Percentiles rank a stretch among this genome's conserved stretches.
Conservation (phyloP, 2,113 vertebrate genomes). For the Nothocercus julius region DNA sequence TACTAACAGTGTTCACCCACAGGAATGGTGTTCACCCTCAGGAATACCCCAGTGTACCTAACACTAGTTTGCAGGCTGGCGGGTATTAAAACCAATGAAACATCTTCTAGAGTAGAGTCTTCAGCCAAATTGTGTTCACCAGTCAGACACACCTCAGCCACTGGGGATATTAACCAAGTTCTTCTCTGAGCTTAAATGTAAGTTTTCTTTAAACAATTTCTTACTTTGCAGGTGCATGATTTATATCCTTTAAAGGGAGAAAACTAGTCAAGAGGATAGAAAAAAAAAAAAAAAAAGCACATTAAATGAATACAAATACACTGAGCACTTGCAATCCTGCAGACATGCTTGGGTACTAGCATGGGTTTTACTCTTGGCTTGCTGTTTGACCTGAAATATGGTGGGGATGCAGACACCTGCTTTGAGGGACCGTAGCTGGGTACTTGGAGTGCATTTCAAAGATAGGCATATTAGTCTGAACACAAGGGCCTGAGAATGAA, state of each 20-base stretch:
- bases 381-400: neutral
- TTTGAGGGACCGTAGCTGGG: neutral
- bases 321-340: neutral
- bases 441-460: neutral
- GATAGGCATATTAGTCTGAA: neutral
- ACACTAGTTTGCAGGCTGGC: neutral
- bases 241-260: constrained; percentile 36
- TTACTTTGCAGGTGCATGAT: constrained; percentile 41
- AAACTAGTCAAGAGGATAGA: constrained; percentile 44
- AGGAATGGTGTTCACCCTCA: neutral
- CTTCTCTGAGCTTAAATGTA: constrained; percentile 3
- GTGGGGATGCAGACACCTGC: neutral
- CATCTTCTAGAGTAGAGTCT: neutral
- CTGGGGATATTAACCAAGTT: constrained; percentile 36
- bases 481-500: neutral
- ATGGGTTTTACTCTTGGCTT: neutral
- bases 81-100: neutral
- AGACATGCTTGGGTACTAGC: neutral
- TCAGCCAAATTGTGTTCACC: neutral
- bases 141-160: neutral
- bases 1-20: neutral
- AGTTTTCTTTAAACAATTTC: constrained; percentile 39
- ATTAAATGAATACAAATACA: constrained; percentile 58
- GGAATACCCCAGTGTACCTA: neutral
- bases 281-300: constrained; percentile 18